These are phyloP conservation scores for Catharus ustulatus DNA, from an alignment of 2,797 vertebrate genomes.

Conservation along the genomic window DNA sequence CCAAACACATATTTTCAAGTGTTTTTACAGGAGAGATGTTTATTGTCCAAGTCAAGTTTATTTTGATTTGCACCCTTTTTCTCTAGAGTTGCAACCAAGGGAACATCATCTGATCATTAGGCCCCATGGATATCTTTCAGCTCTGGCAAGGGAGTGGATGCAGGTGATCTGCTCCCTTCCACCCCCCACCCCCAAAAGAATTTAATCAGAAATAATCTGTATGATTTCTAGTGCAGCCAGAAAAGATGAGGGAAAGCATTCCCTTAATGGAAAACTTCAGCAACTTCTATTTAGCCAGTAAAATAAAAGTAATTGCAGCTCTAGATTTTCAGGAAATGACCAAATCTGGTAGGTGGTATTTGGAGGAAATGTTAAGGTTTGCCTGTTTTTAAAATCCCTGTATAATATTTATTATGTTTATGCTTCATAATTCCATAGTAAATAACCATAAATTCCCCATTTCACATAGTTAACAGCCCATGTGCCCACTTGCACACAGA, in stretches of 20 bases:
- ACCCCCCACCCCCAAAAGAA: not conserved
- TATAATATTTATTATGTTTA: not conserved
- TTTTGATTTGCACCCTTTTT: not conserved
- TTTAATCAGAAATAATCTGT: not conserved
- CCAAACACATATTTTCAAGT: not conserved
- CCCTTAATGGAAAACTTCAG: not conserved
- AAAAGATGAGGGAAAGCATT: not conserved
- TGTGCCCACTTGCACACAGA: not conserved
- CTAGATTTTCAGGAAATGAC: not conserved
- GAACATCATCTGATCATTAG: not conserved
- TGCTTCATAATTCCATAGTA: conserved; percentile 1
- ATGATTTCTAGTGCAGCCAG: not conserved
- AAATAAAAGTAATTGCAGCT: not conserved
- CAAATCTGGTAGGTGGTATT: not conserved
- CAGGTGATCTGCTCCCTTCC: not conserved
- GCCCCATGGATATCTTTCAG: not conserved
- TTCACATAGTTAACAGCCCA: conserved; percentile 35
- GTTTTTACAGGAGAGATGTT: not conserved
- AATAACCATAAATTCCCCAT: conserved; percentile 19
- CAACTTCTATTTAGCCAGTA: not conserved
- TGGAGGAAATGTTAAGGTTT: not conserved
- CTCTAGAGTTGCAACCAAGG: not conserved
- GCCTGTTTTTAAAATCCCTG: not conserved
- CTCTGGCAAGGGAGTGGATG: not conserved
- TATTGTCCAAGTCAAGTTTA: not conserved